A percentile compares a stretch with the other conserved stretches of the same genome.
These are phyloP conservation scores for Epinotia bilunana DNA, from an alignment of 2,888 invertebrate genomes.

Conservation along the genomic window DNA sequence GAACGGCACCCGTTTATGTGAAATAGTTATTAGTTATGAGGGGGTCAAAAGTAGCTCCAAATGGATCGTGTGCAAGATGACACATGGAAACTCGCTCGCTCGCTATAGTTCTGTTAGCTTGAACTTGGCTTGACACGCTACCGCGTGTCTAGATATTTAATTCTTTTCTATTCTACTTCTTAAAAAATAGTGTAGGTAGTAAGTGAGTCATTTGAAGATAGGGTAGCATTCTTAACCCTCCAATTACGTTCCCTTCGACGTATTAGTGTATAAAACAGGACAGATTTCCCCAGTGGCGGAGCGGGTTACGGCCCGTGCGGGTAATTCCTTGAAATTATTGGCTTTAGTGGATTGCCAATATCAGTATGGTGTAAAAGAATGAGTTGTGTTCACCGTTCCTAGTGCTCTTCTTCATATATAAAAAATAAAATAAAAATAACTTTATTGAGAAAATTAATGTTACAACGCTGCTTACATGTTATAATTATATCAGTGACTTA, in stretches of 20 bases:
- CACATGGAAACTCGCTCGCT: no score
- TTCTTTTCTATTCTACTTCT: not conserved
- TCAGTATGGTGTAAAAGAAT: slow-evolving; percentile 4
- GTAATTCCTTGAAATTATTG: slow-evolving; percentile 42
- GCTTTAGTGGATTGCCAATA: slow-evolving; percentile 42
- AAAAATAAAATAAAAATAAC: no score
- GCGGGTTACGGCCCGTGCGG: slow-evolving; percentile 29
- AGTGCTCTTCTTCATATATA: not conserved
- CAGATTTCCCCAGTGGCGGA: slow-evolving; percentile 40
- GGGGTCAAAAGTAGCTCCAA: no score
- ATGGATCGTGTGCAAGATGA: no score
- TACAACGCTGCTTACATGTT: no score
- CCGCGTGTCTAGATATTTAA: no score
- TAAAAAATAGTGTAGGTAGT: not conserved
- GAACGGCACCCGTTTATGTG: no score
- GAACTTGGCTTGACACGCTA: no score
- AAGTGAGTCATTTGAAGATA: not conserved
- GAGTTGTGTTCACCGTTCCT: not conserved
- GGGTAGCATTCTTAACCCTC: slow-evolving; percentile 7
- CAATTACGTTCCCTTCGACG: slow-evolving; percentile 35
- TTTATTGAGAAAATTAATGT: no score
- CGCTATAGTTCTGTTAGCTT: no score
- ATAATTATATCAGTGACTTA: no score
- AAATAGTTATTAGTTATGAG: no score
- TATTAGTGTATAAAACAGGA: slow-evolving; percentile 37